Evolutionary conservation across 2,113 vertebrate species (phyloP), one percentile per base, ranked within the genome.

Genomic region (Colinus virginianus): DNA sequence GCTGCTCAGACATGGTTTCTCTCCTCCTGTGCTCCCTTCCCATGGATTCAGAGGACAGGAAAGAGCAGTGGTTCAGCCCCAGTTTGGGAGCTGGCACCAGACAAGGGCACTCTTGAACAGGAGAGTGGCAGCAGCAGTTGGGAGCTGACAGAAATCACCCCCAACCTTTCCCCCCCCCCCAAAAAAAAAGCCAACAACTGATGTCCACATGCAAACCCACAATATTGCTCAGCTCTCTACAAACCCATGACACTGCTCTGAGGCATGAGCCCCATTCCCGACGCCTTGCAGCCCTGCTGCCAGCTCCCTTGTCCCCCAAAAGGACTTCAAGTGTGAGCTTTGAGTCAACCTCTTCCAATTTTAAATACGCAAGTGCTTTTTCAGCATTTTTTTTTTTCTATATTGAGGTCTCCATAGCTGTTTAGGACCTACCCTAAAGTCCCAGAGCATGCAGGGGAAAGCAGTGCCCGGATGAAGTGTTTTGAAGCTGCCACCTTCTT

Each of bases 221-320:
- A 43, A 43, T 43, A 43, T 43, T 17, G 43, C 43, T 43, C 43
- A 43, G 43, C 43, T 53, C 51, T 28, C 51, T 28, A 80, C 36
- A n/a, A 80, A 1, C 20, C 19, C 51, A 53, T 15, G 3, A 9
- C 0, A 0, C 28, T 78, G 22, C 21, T 17, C 30, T 26, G 49
- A 59, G 64, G 7, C 28, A 63, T 51, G n/a, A 53, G 22, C 25
- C 25, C 1, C 0, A 13, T n/a, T 43, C 40, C 38, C 3, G 0
- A 18, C 3, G 1, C 49, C 59, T 78, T 7, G 25, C 36, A 46
- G 36, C 51, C 10, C 34, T 30, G 9, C 15, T 1, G 1, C 11
- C 68, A 51, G 21, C 7, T 28, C 61, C 53, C 61, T 48, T 26
- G 2, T 43, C 46, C 20, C 14, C 22, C 30, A 28, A n/a, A 51